Evolutionary conservation across 2,888 invertebrate genomes (phyloP).

Genomic region (Philereme transversata): DNA sequence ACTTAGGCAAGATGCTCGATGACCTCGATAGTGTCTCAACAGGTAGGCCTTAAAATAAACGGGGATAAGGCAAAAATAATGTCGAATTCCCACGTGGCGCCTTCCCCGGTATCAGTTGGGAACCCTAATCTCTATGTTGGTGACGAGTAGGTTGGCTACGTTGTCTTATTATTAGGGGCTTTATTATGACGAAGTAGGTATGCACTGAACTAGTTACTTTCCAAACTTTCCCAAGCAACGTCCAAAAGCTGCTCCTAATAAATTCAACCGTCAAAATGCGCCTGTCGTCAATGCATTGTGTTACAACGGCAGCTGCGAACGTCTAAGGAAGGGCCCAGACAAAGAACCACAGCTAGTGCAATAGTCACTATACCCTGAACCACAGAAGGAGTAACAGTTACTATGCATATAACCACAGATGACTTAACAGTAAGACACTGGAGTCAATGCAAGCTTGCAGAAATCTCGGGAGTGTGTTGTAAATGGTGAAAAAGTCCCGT

Average conservation of each 20-base stretch:
- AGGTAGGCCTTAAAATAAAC: too few relatives aligned
- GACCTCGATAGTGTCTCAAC: too few relatives aligned
- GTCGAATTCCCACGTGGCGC: too few relatives aligned
- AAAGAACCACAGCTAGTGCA: slow-evolving; percentile 23
- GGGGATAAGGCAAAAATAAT: too few relatives aligned
- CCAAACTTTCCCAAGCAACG: slow-evolving; percentile 41
- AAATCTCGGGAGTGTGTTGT: slow-evolving; percentile 17
- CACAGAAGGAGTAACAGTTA: slow-evolving; percentile 13
- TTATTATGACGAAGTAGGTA: too few relatives aligned
- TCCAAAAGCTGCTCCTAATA: slow-evolving; percentile 10
- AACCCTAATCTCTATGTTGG: too few relatives aligned
- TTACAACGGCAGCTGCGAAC: slow-evolving; percentile 64
- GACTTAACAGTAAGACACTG: too few relatives aligned
- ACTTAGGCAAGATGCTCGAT: too few relatives aligned
- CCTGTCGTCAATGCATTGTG: slow-evolving; percentile 54
- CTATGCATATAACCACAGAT: too few relatives aligned
- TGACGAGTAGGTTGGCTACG: too few relatives aligned
- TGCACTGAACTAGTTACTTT: slow-evolving; percentile 1
- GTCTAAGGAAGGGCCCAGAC: slow-evolving; percentile 48
- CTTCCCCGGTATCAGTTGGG: too few relatives aligned
- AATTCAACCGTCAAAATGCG: slow-evolving; percentile 54
- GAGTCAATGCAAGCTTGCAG: slow-evolving; percentile 25
- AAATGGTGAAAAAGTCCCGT: slow-evolving; percentile 15
- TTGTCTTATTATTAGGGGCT: too few relatives aligned
- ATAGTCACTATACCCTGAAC: slow-evolving; percentile 7